Evolutionary conservation across 2,888 invertebrate genomes (phyloP).

Genomic region (Drosophila acutilabella): DNA sequence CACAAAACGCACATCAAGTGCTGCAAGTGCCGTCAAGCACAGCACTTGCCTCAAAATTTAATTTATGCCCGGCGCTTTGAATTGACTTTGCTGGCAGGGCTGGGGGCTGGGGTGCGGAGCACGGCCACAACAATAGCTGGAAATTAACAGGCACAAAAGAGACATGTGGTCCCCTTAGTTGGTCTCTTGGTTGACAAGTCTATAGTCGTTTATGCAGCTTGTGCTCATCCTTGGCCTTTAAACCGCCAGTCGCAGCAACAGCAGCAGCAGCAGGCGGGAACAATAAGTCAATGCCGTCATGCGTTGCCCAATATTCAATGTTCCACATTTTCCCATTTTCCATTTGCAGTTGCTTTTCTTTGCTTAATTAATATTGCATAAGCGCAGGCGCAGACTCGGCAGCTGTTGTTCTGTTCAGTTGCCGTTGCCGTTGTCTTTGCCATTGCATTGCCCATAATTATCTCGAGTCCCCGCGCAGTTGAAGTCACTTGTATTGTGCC

Average conservation of each 20-base stretch:
- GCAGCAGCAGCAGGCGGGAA: conserved; percentile 24
- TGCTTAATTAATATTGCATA: conserved; percentile 76
- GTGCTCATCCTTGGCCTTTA: conserved; percentile 19
- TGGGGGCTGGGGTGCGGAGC: not conserved
- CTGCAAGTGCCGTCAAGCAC: conserved; percentile 63
- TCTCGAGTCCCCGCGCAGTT: conserved; percentile 11
- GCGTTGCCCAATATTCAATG: conserved; percentile 25
- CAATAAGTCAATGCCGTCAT: conserved; percentile 65
- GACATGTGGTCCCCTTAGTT: conserved; percentile 42
- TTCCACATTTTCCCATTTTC: conserved; percentile 6
- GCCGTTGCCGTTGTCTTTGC: conserved; percentile 41
- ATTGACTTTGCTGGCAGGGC: conserved; percentile 39
- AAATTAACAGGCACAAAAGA: conserved; percentile 77
- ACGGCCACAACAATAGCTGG: conserved; percentile 65
- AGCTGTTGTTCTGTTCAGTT: no score
- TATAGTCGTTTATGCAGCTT: conserved; percentile 10
- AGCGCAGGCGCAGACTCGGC: conserved; percentile 61
- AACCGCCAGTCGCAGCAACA: not conserved
- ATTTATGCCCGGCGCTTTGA: conserved; percentile 73
- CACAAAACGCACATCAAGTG: conserved; percentile 38
- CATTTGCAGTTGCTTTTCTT: conserved; percentile 32
- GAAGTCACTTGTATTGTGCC: conserved; percentile 8
- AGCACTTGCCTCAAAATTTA: conserved; percentile 75
- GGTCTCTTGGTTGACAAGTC: conserved; percentile 33
- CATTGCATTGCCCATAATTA: conserved; percentile 62